These are phyloP conservation scores for Athene noctua DNA, from an alignment of 2,113 vertebrate genomes.

Conservation along the genomic window DNA sequence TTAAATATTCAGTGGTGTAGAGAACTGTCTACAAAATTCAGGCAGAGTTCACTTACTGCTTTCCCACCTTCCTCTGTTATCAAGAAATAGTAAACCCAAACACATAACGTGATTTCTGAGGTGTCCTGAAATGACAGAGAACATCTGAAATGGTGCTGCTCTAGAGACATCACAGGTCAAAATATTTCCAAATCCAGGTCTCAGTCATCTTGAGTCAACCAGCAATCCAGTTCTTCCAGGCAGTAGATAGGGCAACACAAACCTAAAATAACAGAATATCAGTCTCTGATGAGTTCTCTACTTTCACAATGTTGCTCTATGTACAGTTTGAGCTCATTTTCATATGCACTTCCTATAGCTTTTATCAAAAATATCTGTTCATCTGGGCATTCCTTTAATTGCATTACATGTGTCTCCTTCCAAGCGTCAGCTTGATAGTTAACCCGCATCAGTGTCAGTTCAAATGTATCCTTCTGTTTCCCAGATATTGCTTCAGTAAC, in stretches of 20 bases:
- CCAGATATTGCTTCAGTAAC: not conserved
- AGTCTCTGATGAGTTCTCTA: not conserved
- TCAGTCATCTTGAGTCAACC: not conserved
- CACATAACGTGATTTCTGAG: not conserved
- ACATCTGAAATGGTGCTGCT: not conserved
- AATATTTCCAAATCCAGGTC: not conserved
- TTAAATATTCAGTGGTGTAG: not conserved
- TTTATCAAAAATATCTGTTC: not conserved
- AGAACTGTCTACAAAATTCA: not conserved
- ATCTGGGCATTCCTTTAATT: not conserved
- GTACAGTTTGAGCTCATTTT: not conserved
- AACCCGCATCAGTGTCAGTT: not conserved
- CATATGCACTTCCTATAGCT: not conserved
- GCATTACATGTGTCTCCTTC: not conserved
- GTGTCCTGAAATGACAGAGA: not conserved
- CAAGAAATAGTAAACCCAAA: not conserved
- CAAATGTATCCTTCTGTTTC: not conserved
- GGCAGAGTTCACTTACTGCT: not conserved
- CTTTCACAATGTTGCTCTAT: not conserved
- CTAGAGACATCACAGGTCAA: not conserved
- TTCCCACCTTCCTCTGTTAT: not conserved
- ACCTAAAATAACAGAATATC: not conserved
- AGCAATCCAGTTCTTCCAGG: not conserved
- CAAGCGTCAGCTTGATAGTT: not conserved
- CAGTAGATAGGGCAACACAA: not conserved